A percentile compares a stretch with the other conserved stretches of the same genome.
These are phyloP conservation scores for Drosophila paulistorum DNA, from an alignment of 1,140 invertebrate species.

Conservation along the genomic window DNA sequence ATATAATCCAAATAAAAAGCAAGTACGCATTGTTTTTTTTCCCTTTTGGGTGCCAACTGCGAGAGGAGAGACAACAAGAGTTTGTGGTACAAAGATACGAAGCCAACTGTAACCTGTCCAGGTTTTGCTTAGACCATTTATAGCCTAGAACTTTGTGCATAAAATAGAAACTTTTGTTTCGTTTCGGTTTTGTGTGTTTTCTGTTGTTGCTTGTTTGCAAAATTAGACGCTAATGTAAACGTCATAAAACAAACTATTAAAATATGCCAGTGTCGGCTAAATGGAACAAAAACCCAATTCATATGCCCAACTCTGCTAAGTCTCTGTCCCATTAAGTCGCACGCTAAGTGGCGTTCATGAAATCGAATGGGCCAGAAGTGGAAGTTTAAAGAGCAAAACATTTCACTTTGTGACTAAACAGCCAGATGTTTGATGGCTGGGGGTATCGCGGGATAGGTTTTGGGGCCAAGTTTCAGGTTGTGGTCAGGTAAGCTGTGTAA, in stretches of 20 bases:
- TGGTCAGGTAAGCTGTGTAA: conserved; percentile 71
- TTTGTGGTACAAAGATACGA: conserved; percentile 21
- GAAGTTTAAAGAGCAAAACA: conserved; percentile 74
- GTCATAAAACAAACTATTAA: conserved; percentile 80
- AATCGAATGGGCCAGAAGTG: conserved; percentile 62
- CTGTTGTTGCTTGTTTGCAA: conserved; percentile 64
- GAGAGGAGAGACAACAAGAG: conserved; percentile 8
- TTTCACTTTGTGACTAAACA: conserved; percentile 54
- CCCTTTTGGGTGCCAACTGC: conserved; percentile 2
- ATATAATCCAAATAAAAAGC: conserved; percentile 71
- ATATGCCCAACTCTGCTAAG: conserved; percentile 42
- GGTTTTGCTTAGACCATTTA: conserved; percentile 61
- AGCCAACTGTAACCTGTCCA: conserved; percentile 68
- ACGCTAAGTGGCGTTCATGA: conserved; percentile 75
- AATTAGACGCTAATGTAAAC: conserved; percentile 80
- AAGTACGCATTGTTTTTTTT: conserved; percentile 60
- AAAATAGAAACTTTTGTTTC: conserved; percentile 79
- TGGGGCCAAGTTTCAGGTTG: conserved; percentile 28
- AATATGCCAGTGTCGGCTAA: conserved; percentile 56
- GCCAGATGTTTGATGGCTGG: not conserved
- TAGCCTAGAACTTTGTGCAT: conserved; percentile 76
- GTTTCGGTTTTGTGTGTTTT: conserved; percentile 25
- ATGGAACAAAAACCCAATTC: conserved; percentile 74
- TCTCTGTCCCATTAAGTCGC: conserved; percentile 43
- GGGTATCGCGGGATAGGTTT: too few relatives aligned